Percentiles rank a stretch among this genome's conserved stretches.
Conservation (phyloP, 35 echinoderm and acorn worm genomes). For the Nesometra sesokonis region DNA sequence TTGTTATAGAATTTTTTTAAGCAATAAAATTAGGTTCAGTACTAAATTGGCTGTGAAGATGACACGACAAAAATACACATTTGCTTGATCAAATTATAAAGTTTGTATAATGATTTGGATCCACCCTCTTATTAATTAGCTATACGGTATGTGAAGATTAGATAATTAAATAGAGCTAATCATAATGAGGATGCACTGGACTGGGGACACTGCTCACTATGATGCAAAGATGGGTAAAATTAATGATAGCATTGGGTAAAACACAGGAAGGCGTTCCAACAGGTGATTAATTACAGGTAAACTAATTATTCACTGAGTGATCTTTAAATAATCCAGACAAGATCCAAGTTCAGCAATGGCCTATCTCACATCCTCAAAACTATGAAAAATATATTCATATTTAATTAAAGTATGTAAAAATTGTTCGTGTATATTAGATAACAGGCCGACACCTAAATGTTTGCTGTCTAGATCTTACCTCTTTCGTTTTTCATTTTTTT, state of each 20-base stretch:
- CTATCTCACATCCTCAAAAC: not conserved
- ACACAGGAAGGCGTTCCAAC: not conserved
- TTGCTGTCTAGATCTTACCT: too few relatives aligned
- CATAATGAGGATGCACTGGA: not conserved
- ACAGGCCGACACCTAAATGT: too few relatives aligned
- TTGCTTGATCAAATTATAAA: not conserved
- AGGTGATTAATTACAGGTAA: not conserved
- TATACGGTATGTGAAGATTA: not conserved
- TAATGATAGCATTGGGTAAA: not conserved
- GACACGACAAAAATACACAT: not conserved
- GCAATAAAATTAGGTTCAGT: too few relatives aligned
- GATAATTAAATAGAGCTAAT: not conserved
- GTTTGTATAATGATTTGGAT: not conserved
- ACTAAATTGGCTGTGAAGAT: not conserved
- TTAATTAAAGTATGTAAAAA: too few relatives aligned
- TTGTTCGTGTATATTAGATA: too few relatives aligned
- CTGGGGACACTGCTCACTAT: not conserved
- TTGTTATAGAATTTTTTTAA: too few relatives aligned
- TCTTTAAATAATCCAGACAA: not conserved
- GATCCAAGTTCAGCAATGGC: not conserved
- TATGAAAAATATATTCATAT: too few relatives aligned
- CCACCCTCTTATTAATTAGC: not conserved
- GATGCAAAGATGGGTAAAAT: not conserved
- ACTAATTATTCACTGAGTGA: not conserved
- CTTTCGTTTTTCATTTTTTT: too few relatives aligned